Conservation (phyloP, 1,140 invertebrate genomes). For the Neodiprion lecontei region DNA sequence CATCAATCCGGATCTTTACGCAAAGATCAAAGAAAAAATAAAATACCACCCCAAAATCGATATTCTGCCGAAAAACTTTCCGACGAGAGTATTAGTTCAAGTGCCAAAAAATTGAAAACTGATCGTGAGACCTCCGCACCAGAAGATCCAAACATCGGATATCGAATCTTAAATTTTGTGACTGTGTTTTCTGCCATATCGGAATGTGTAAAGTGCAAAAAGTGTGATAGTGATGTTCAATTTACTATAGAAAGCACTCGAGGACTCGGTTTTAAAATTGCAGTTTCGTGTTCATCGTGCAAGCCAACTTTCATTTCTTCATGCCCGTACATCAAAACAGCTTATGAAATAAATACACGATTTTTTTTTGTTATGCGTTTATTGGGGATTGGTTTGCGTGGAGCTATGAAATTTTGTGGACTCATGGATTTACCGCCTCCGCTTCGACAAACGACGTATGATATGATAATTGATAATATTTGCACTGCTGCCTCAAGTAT, state of each 20-base stretch:
- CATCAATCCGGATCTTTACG: too few relatives aligned
- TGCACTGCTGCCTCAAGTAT: slow-evolving; percentile 5
- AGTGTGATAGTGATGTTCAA: too few relatives aligned
- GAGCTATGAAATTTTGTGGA: not conserved
- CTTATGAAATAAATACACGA: too few relatives aligned
- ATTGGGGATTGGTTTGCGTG: slow-evolving; percentile 12
- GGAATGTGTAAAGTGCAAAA: too few relatives aligned
- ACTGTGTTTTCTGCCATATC: too few relatives aligned
- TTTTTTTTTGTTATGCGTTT: too few relatives aligned
- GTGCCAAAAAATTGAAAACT: slow-evolving; percentile 16
- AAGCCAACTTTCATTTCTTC: slow-evolving; percentile 8
- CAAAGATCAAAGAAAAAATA: too few relatives aligned
- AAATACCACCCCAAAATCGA: too few relatives aligned
- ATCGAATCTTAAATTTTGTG: too few relatives aligned
- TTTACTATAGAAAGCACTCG: not conserved
- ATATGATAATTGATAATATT: not conserved
- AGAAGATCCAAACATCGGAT: not conserved
- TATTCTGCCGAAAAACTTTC: not conserved
- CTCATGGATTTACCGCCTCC: slow-evolving; percentile 3
- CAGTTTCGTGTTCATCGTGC: slow-evolving; percentile 13
- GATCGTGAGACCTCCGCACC: slow-evolving; percentile 4
- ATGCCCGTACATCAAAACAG: not conserved
- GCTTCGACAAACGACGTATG: too few relatives aligned
- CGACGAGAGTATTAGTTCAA: slow-evolving; percentile 13
- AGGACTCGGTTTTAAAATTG: slow-evolving; percentile 18